Evolutionary conservation across 2,113 vertebrate genomes (phyloP).

Genomic region (Actinemys pallida): DNA sequence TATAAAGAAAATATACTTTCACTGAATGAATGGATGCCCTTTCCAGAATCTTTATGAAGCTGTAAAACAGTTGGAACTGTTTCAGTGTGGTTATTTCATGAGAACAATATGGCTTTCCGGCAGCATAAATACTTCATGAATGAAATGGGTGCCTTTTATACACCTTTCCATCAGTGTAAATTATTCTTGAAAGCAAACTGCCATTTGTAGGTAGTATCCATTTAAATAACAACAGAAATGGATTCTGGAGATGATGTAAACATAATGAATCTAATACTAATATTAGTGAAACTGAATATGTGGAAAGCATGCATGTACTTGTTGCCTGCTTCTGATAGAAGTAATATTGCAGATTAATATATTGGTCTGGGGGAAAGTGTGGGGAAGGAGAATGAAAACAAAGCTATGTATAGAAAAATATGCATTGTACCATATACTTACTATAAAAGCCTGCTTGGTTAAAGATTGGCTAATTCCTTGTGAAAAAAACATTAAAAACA

Average conservation of each 20-base stretch:
- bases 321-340: constrained; percentile 54
- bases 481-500: neutral
- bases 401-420: neutral
- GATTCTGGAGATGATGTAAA: constrained; percentile 71
- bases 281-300: constrained; percentile 64
- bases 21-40: constrained; percentile 72
- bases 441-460: neutral
- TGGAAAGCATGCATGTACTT: constrained; percentile 50
- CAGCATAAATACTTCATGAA: constrained; percentile 73
- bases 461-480: neutral
- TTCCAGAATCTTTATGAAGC: constrained; percentile 76
- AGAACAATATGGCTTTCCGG: constrained; percentile 60
- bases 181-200: constrained; percentile 73
- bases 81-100: constrained; percentile 65
- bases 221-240: constrained; percentile 69
- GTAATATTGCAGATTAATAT: constrained; percentile 75
- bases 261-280: constrained; percentile 75
- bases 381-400: neutral
- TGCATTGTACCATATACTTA: neutral
- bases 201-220: constrained; percentile 67
- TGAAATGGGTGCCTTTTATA: constrained; percentile 74
- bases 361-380: neutral
- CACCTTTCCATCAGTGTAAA: constrained; percentile 72
- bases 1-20: constrained; percentile 75
- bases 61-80: constrained; percentile 71